Evolutionary conservation across 2,888 invertebrate species (phyloP).

Genomic region (Quadriops clusia): DNA sequence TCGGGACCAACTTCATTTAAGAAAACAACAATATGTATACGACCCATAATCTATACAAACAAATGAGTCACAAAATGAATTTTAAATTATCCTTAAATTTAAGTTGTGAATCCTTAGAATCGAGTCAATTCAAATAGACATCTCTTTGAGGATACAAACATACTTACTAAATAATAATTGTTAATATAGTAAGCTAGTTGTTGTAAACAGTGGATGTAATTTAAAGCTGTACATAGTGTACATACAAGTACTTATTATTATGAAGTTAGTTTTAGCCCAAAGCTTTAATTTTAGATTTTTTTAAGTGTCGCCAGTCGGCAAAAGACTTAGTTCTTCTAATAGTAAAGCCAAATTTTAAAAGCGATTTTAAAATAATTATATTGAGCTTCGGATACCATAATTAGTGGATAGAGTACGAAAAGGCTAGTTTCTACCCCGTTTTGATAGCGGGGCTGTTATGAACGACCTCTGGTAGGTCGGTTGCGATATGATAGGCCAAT

Average conservation of each 20-base stretch:
- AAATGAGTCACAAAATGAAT: too few species aligned
- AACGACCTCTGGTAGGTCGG: too few species aligned
- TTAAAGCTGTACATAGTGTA: constrained; percentile 26
- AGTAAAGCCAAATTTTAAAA: background rate
- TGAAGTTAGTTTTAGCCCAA: constrained; percentile 10
- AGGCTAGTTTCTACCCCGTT: too few species aligned
- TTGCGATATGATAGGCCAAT: too few species aligned
- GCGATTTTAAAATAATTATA: background rate
- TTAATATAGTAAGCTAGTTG: constrained; percentile 15
- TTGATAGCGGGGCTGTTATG: too few species aligned
- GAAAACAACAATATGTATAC: too few species aligned
- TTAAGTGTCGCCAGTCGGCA: background rate
- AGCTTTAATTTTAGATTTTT: constrained; percentile 9
- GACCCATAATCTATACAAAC: too few species aligned
- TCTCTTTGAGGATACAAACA: constrained; percentile 2
- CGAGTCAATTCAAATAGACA: background rate
- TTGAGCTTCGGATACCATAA: too few species aligned
- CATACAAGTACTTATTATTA: constrained; percentile 18
- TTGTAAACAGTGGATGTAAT: constrained; percentile 25
- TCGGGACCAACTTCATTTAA: too few species aligned
- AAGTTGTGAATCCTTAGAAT: too few species aligned
- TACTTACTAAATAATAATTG: background rate
- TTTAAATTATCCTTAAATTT: too few species aligned
- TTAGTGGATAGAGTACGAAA: too few species aligned
- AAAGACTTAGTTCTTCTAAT: background rate